Evolutionary conservation across 2,888 invertebrate genomes (phyloP).

Genomic region (Dromius quadrimaculatus): DNA sequence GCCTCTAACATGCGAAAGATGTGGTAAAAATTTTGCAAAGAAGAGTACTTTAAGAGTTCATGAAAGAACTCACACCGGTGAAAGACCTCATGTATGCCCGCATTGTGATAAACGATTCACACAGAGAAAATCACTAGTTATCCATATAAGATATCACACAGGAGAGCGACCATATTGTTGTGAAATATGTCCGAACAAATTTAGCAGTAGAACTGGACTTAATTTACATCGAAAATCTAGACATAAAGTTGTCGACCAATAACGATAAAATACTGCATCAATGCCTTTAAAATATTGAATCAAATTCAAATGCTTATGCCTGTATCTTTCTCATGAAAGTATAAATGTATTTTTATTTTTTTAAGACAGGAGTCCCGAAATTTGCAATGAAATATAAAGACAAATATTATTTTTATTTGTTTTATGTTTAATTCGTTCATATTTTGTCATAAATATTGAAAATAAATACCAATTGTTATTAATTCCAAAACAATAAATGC

Average conservation of each 20-base stretch:
- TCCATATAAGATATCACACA: slow-evolving; percentile 54
- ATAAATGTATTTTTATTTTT: no score
- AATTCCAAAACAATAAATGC: no score
- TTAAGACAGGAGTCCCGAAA: no score
- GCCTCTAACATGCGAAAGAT: slow-evolving; percentile 61
- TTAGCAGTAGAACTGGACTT: slow-evolving; percentile 65
- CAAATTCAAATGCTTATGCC: no score
- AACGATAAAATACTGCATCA: no score
- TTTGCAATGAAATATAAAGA: no score
- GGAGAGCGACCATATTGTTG: slow-evolving; percentile 55
- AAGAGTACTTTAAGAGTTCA: background rate
- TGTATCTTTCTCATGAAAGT: no score
- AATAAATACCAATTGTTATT: no score
- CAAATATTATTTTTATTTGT: no score
- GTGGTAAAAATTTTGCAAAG: slow-evolving; percentile 53
- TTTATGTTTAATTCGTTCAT: no score
- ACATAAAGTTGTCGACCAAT: slow-evolving; percentile 47
- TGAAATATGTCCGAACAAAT: slow-evolving; percentile 42
- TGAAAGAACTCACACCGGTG: slow-evolving; percentile 14
- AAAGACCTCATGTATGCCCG: slow-evolving; percentile 54
- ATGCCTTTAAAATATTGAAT: no score
- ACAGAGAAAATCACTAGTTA: slow-evolving; percentile 1
- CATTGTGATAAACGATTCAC: slow-evolving; percentile 51
- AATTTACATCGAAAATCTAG: slow-evolving; percentile 56
- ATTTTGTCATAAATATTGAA: no score